phyloP scores from a whole-genome alignment of 2,797 vertebrate genomes.

The Dicrostonyx torquatus region DNA sequence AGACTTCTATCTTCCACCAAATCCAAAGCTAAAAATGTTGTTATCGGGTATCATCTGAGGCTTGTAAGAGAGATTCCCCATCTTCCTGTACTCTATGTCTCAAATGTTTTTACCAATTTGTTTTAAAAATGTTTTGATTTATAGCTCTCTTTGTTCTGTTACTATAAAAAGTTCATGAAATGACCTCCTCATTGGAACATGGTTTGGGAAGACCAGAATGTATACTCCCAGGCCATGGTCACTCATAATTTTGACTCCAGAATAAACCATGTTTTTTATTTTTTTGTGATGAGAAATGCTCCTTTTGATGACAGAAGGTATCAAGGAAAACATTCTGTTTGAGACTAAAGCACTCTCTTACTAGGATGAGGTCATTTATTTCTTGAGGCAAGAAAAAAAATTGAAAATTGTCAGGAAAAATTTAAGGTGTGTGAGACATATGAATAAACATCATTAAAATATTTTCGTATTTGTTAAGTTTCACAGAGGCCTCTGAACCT shows the following conservation, averaged over 20 bases:
- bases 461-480: not conserved
- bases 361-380: not conserved
- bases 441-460: constrained; percentile 4
- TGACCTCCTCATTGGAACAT: not conserved
- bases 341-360: not conserved
- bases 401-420: not conserved
- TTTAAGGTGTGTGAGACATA: not conserved
- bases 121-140: not conserved
- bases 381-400: not conserved
- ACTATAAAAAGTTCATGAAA: not conserved
- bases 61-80: not conserved
- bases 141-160: not conserved
- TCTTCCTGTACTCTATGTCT: not conserved
- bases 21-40: not conserved
- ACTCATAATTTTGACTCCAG: not conserved
- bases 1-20: not conserved
- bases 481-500: not conserved
- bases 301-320: not conserved
- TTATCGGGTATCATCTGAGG: not conserved
- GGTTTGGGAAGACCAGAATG: not conserved
- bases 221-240: not conserved
- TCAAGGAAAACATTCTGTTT: constrained; percentile 35
- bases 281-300: not conserved
- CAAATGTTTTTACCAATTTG: too few relatives aligned
- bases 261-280: not conserved